These are phyloP conservation scores for Alloscopus bannaensis DNA, from an alignment of 2,888 invertebrate genomes.

Conservation along the genomic window DNA sequence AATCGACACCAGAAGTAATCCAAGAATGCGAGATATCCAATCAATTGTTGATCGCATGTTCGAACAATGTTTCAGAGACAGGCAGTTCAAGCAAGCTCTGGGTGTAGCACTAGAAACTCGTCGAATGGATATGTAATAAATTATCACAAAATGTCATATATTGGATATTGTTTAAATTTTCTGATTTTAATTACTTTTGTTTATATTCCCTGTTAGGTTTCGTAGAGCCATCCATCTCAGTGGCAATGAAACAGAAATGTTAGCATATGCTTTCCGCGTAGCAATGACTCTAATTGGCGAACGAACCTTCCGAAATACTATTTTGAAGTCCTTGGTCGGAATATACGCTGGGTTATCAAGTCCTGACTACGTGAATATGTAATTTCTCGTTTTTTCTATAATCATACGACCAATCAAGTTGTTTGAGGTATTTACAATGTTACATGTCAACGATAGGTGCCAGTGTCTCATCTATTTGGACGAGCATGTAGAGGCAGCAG, in stretches of 20 bases:
- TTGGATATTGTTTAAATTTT: too few relatives aligned
- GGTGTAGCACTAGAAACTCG: conserved; percentile 97
- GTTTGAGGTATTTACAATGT: conserved; percentile 7
- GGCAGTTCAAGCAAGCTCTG: conserved; percentile 95
- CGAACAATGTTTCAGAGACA: conserved; percentile 94
- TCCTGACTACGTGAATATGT: conserved; percentile 98
- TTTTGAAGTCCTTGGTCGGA: conserved; percentile 90
- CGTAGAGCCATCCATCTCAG: conserved; percentile 72
- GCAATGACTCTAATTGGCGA: conserved; percentile 98
- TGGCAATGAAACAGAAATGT: conserved; percentile 91
- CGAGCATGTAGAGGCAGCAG: conserved; percentile 93
- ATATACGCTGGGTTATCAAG: conserved; percentile 91
- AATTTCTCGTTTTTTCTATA: conserved; percentile 32
- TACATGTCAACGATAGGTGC: conserved; percentile 79
- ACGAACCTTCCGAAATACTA: conserved; percentile 92
- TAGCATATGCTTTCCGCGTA: conserved; percentile 96
- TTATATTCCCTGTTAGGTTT: conserved; percentile 60
- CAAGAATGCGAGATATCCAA: conserved; percentile 75
- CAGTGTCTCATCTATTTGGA: conserved; percentile 98
- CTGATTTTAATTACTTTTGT: background rate
- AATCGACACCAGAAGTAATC: conserved; percentile 89
- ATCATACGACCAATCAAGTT: conserved; percentile 3
- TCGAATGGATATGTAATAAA: conserved; percentile 91
- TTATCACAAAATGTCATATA: background rate
- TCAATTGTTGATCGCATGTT: conserved; percentile 98